A percentile compares a stretch with the other conserved stretches of the same genome.
phyloP scores from a whole-genome alignment of 2,797 vertebrate species.

The Arctocebus calabarensis region DNA sequence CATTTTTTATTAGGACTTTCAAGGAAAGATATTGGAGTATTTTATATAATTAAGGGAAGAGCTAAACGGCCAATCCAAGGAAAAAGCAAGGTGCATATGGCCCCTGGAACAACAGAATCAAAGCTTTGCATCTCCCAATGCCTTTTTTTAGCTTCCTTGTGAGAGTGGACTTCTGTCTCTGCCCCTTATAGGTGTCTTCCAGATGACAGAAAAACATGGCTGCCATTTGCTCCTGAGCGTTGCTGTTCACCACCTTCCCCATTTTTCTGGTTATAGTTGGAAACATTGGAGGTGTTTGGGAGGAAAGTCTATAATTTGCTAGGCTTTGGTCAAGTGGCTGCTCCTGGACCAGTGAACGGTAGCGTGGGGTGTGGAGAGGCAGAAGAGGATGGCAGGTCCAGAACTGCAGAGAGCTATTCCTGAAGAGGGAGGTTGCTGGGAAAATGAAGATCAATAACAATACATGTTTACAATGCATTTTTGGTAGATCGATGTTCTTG shows the following conservation, averaged over 20 bases:
- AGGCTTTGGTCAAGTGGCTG: conserved; percentile 6
- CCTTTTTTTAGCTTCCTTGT: background rate
- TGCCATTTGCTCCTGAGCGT: background rate
- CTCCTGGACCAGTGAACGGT: background rate
- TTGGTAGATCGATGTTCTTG: background rate
- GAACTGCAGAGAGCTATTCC: background rate
- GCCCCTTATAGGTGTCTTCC: background rate
- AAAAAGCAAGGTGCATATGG: background rate
- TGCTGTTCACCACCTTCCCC: background rate
- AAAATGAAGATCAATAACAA: background rate
- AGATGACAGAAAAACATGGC: background rate
- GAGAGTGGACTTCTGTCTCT: background rate
- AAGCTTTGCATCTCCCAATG: background rate
- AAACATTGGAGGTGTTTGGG: background rate
- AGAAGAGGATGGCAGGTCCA: background rate
- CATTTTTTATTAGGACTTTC: background rate
- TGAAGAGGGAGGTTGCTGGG: background rate
- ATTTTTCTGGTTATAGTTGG: conserved; percentile 2
- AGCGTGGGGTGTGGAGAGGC: background rate
- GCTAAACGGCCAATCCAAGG: background rate
- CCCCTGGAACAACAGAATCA: background rate
- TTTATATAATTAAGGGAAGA: background rate
- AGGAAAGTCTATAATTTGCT: background rate
- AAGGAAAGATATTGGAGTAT: background rate
- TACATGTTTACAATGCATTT: background rate